Base-by-base conservation (phyloP, 2,888 invertebrate species). In the Rhopalosiphum nymphaeae region DNA sequence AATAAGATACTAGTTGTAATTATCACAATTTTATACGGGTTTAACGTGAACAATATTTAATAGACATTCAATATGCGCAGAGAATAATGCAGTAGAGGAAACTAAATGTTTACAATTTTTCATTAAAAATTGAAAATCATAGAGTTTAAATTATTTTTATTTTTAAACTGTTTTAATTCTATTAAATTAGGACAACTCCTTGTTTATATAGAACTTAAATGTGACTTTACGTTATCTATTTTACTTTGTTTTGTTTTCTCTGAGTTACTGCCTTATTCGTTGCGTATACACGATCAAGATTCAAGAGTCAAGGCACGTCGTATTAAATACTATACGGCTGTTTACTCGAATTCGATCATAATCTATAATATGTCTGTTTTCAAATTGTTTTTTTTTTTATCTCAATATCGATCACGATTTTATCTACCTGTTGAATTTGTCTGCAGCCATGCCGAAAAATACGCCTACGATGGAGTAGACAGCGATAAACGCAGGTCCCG, bases 401-500 rank as follows among this genome's bases (percentile, higher is more conserved):
- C 11, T 1, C 56, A n/a, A 29, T 56, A 25, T 42, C 7, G n/a
- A 67, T 57, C 49, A 4, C 44, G 29, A 26, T 88, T 56, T 87
- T 16, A 44, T 95, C 95, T 95, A 96, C 96, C 96, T 96, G 95
- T 96, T 96, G 95, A 96, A 96, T 95, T 96, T 98, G 95, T 98
- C 98, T 89, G 98, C 98, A 0, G 98, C 97, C 92, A 98, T 96
- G 2, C 99, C 98, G 95, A 99, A 97, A 91, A 98, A 96, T 25
- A 99, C 97, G 1, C 99, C 99, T 67, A 98, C 97, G 90, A 99
- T 96, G 0, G 99, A 99, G 96, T 98, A 99, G 67, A 99, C 97
- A 3, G 98, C 97, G 96, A 99, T 98, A 96, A 98, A 99, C 95
- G 98, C 98, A 0, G 99, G 99, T 0, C 99, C 99, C 0, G 99